Evolutionary conservation across 2,113 vertebrate genomes (phyloP).

Genomic region (Bothrops jararaca): DNA sequence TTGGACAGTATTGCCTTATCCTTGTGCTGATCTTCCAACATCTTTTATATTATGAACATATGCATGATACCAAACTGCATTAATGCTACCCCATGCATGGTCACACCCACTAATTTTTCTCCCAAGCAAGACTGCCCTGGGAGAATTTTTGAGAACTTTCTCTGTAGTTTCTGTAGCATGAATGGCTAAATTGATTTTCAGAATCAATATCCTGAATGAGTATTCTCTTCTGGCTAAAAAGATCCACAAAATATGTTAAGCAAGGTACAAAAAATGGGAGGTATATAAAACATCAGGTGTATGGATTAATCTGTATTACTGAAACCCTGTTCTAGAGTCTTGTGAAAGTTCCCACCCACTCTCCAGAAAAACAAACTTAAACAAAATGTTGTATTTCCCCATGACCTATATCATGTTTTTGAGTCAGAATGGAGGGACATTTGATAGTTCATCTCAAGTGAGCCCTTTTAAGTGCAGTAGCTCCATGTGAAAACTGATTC

Average conservation of each 20-base stretch:
- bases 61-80: neutral
- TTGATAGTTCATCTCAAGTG: neutral
- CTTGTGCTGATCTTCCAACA: neutral
- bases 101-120: neutral
- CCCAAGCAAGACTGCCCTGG: neutral
- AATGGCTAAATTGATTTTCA: neutral
- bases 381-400: neutral
- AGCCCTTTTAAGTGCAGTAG: neutral
- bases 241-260: neutral
- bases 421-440: neutral
- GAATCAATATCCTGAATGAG: neutral
- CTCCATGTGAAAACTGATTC: neutral
- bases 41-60: neutral
- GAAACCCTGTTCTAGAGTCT: neutral
- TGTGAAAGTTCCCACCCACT: neutral
- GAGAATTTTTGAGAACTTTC: neutral
- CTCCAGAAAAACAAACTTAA: neutral
- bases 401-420: neutral
- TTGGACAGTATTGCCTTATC: neutral
- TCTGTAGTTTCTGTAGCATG: neutral
- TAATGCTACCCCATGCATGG: neutral
- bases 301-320: neutral
- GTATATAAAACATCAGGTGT: neutral
- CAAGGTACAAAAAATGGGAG: neutral
- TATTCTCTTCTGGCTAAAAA: neutral